Evolutionary conservation across 2,888 invertebrate genomes (phyloP), one percentile per base, ranked within the genome.

Genomic region (Lottia scabra): DNA sequence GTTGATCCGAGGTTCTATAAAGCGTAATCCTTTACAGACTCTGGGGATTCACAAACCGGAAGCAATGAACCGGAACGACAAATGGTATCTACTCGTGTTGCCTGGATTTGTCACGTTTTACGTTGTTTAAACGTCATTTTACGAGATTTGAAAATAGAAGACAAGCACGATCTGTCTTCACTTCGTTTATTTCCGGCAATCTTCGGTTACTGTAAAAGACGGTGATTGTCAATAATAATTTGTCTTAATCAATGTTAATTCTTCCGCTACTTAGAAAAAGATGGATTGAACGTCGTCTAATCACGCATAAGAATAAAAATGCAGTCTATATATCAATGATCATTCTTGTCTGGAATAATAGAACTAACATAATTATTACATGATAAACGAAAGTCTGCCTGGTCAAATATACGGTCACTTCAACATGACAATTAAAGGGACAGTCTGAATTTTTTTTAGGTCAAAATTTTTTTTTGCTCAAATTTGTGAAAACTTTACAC

Each of bases 161-260:
- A 56, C 56, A 56, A 63, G 65, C 73, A 73, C 73, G 72, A 68
- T 69, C 73, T 63, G 73, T 66, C 66, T 68, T 69, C 73, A 68
- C 68, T 62, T 65, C 66, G 64, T 65, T 73, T 73, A 73, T 77
- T 77, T 77, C 77, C 77, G 77, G 75, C 64, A 66, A 73, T 73
- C 68, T 75, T 71, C 68, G 72, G 72, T 76, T 76, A 70, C 76
- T 56, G 63, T 38, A 72, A 46, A 70, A 72, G 65, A 67, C 72
- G 26, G 64, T 63, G 73, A 71, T 63, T 73, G 77, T 77, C 77
- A 77, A 77, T 75, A 77, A 73, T 70, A 73, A 77, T 77, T 77
- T 77, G 77, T 77, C 77, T 77, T 77, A 69, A 77, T 77, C 77
- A 77, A 75, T 77, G 77, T 65, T 77, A 77, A 77, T 77, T 77